Conservation (phyloP, 2,797 vertebrate genomes). For the Octomys mimax region DNA sequence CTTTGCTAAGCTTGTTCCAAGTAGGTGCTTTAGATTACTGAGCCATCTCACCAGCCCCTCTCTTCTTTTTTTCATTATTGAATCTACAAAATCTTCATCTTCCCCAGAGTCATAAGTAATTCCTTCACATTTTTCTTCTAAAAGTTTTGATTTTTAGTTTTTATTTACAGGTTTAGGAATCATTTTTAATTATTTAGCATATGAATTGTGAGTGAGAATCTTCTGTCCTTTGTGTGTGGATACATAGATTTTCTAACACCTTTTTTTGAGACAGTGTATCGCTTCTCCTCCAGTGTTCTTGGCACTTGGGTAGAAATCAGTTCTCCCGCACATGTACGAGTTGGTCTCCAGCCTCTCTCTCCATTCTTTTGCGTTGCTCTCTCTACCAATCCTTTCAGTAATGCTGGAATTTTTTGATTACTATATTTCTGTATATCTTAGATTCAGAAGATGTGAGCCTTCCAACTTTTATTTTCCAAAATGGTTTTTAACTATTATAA, state of each 20-base stretch:
- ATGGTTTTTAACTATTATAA: not conserved
- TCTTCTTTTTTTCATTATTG: not conserved
- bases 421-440: not conserved
- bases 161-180: not conserved
- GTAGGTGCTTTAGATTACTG: too few species aligned
- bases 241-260: not conserved
- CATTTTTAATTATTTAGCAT: not conserved
- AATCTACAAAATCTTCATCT: not conserved
- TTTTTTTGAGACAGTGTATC: not conserved
- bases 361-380: not conserved
- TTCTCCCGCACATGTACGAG: not conserved
- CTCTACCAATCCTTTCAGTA: not conserved
- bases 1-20: too few species aligned
- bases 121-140: not conserved
- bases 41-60: too few species aligned
- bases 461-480: constrained; percentile 45
- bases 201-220: not conserved
- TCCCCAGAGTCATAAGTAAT: not conserved
- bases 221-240: not conserved
- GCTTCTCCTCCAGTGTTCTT: constrained; percentile 4
- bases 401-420: not conserved
- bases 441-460: not conserved
- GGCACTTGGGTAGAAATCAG: not conserved
- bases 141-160: not conserved
- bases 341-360: not conserved